A percentile compares a stretch with the other conserved stretches of the same genome.
These are phyloP conservation scores for Clistopyga incitator DNA, from an alignment of 2,888 invertebrate species.

Conservation along the genomic window DNA sequence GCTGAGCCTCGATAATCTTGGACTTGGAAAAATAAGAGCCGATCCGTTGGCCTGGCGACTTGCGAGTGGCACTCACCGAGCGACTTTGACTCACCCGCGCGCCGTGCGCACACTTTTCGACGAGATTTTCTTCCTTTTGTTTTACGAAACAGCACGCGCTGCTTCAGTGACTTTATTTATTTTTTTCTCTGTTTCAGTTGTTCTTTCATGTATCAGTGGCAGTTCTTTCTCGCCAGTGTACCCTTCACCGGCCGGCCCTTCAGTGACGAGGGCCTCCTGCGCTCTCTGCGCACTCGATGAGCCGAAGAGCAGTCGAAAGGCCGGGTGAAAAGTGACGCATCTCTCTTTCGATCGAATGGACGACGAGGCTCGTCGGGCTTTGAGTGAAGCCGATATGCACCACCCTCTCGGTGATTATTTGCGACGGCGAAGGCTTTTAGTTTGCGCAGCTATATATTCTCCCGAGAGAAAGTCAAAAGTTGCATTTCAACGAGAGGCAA, in stretches of 20 bases:
- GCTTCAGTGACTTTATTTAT: neutral
- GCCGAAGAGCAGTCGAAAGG: constrained; percentile 26
- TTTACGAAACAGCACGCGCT: constrained; percentile 44
- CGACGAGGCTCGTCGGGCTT: constrained; percentile 45
- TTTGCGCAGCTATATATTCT: constrained; percentile 13
- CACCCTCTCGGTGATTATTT: neutral
- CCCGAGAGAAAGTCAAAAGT: constrained; percentile 16
- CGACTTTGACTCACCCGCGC: constrained; percentile 45
- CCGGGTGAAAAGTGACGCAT: constrained; percentile 30
- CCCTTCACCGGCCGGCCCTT: constrained; percentile 17
- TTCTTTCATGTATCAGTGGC: constrained; percentile 27
- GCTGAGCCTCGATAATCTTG: constrained; percentile 54
- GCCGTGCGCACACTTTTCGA: constrained; percentile 36
- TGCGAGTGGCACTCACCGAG: constrained; percentile 2
- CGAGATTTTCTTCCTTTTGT: constrained; percentile 52
- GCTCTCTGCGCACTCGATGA: constrained; percentile 15
- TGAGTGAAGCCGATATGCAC: constrained; percentile 17
- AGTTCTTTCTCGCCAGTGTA: constrained; percentile 20
- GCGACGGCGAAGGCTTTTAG: constrained; percentile 21
- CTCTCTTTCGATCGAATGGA: constrained; percentile 36
- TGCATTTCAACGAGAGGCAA: constrained; percentile 39
- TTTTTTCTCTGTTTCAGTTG: constrained; percentile 2
- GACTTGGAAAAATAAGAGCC: constrained; percentile 27
- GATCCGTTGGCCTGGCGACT: constrained; percentile 13
- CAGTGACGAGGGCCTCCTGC: constrained; percentile 27